phyloP scores from a whole-genome alignment of 2,888 invertebrate species.

The Brachyptera risi region DNA sequence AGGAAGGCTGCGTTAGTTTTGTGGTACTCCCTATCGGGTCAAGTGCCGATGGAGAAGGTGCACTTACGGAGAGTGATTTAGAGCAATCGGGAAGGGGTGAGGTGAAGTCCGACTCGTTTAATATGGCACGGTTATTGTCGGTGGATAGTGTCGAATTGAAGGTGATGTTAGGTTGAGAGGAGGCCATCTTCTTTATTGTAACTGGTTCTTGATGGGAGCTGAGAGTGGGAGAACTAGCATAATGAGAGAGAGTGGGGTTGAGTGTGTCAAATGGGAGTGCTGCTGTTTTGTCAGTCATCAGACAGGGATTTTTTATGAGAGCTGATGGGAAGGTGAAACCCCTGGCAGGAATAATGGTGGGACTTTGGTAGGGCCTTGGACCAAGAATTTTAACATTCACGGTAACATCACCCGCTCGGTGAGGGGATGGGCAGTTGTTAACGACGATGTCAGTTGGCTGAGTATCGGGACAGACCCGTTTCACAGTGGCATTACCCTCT shows the following conservation, averaged over 20 bases:
- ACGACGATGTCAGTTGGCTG: constrained; percentile 37
- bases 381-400: constrained; percentile 29
- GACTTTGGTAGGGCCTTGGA: constrained; percentile 30
- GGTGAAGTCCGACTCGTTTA: constrained; percentile 49
- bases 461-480: constrained; percentile 31
- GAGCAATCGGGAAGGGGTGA: constrained; percentile 41
- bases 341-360: constrained; percentile 23
- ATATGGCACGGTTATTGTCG: constrained; percentile 55
- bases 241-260: constrained; percentile 43
- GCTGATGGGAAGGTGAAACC: constrained; percentile 26
- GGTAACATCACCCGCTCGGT: constrained; percentile 8
- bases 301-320: constrained; percentile 1
- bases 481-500: constrained; percentile 48
- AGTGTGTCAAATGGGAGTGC: constrained; percentile 35
- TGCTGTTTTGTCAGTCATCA: constrained; percentile 5
- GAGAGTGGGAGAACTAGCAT: constrained; percentile 41
- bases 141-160: background rate
- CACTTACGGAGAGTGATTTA: constrained; percentile 55
- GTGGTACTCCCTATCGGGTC: constrained; percentile 23
- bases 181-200: constrained; percentile 32
- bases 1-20: constrained; percentile 4
- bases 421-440: constrained; percentile 37
- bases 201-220: constrained; percentile 38
- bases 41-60: constrained; percentile 57
- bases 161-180: constrained; percentile 32